Base-by-base conservation (phyloP, 2,113 vertebrate genomes). In the Miniopterus natalensis region DNA sequence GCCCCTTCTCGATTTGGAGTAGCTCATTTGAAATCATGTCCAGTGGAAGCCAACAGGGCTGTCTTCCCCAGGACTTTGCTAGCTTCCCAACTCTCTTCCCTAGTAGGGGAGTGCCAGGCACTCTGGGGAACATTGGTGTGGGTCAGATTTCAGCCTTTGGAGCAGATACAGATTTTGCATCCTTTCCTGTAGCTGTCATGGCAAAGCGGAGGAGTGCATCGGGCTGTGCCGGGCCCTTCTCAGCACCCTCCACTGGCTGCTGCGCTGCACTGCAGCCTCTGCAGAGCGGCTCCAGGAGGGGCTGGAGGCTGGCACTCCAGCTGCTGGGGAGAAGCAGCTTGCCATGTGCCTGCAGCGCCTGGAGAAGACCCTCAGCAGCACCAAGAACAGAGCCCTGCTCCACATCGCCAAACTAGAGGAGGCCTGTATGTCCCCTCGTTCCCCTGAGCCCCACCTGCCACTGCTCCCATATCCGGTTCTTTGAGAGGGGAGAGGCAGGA, bases 201-300 rank as follows among this genome's bases (percentile, higher is more conserved):
- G 99, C 87, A 99, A 99, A 97, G 99, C 99, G 0, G 99, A 99
- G 98, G 99, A 99, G 97, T 99, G 99, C 97, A 99, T 99, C 0
- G 99, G 99, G 20, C 98, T 99, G 70, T 99, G 99, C 97, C 99
- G 99, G 42, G 99, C 99, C 0, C 98, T 99, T 95, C 98, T 99
- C 78, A 99, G 98, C 42, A 98, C 99, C 94, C 98, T 99, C 74
- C 99, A 99, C 95, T 99, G 99, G 99, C 98, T 99, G 94, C 98
- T 99, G 96, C 99, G 99, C 96, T 99, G 99, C 6, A 99, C 99
- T 0, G 94, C 98, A 21, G 99, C 98, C 98, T 99, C 99, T 49
- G 98, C 99, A 0, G 99, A 99, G 96, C 98, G 97, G 95, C 97
- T 99, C 53, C 98, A 99, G 97, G 99, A 99, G 83, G 96, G 98